These are phyloP conservation scores for Stylophora pistillata DNA, from an alignment of 64 coral and sea anemone genomes.

Conservation along the genomic window DNA sequence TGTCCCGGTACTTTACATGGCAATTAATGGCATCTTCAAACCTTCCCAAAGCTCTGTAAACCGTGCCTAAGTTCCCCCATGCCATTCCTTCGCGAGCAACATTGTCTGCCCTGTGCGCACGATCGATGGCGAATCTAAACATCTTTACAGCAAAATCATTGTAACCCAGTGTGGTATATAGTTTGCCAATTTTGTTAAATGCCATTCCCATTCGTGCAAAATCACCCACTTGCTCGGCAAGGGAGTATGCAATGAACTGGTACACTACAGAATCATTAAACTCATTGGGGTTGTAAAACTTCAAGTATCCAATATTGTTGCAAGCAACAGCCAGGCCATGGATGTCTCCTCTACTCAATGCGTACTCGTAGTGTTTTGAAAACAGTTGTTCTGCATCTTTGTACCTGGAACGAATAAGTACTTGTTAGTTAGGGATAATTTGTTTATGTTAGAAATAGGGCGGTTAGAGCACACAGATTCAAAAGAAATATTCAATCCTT, in stretches of 20 bases:
- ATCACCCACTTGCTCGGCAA: slow-evolving; percentile 63
- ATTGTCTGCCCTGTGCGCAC: slow-evolving; percentile 36
- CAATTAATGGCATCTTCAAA: slow-evolving; percentile 65
- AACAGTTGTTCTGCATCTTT: slow-evolving; percentile 43
- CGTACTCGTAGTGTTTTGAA: slow-evolving; percentile 35
- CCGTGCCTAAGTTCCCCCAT: slow-evolving; percentile 68
- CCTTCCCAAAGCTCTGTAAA: slow-evolving; percentile 54
- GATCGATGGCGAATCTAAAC: slow-evolving; percentile 44
- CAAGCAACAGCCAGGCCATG: slow-evolving; percentile 44
- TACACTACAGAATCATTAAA: slow-evolving; percentile 49
- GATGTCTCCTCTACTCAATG: slow-evolving; percentile 55
- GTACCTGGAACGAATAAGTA: slow-evolving; percentile 28
- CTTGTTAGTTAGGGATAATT: neutral
- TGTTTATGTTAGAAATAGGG: too few species aligned
- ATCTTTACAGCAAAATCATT: slow-evolving; percentile 52
- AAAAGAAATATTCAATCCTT: too few species aligned
- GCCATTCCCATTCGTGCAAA: slow-evolving; percentile 70
- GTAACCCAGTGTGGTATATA: slow-evolving; percentile 57
- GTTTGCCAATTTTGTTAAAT: slow-evolving; percentile 79
- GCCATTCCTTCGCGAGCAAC: slow-evolving; percentile 77
- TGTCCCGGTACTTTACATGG: slow-evolving; percentile 59
- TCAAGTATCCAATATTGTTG: slow-evolving; percentile 72
- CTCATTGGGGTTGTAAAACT: slow-evolving; percentile 69
- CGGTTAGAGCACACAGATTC: too few species aligned
- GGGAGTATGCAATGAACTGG: slow-evolving; percentile 52